These are phyloP conservation scores for Phalera bucephala DNA, from an alignment of 2,888 invertebrate species.

Conservation along the genomic window DNA sequence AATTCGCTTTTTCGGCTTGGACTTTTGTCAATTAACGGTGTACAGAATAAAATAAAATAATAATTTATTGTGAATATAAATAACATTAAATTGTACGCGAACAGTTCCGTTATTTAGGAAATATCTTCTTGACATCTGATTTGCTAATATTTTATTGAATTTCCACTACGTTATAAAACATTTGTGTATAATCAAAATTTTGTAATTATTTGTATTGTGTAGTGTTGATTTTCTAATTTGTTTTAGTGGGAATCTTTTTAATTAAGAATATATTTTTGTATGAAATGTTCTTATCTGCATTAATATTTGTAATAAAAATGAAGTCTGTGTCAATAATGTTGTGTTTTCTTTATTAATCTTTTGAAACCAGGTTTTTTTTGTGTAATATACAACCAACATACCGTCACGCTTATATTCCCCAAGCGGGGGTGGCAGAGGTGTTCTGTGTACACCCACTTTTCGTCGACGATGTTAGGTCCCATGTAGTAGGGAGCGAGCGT, in stretches of 20 bases:
- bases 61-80: conserved; percentile 10
- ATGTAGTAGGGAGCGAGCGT: no score
- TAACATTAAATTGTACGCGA: no score
- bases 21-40: conserved; percentile 34
- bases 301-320: conserved; percentile 79
- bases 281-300: conserved; percentile 79
- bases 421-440: no score
- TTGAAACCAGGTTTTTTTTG: no score
- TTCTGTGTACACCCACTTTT: no score
- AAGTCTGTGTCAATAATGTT: conserved; percentile 60
- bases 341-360: conserved; percentile 34
- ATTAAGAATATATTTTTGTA: conserved; percentile 82
- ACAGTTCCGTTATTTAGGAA: no score
- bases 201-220: conserved; percentile 27
- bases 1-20: conserved; percentile 33
- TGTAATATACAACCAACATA: no score
- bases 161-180: conserved; percentile 16
- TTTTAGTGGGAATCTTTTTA: conserved; percentile 76
- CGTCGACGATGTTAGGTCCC: no score
- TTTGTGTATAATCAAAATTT: conserved; percentile 29
- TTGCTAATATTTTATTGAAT: conserved; percentile 28
- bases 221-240: conserved; percentile 59
- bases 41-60: conserved; percentile 19
- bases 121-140: conserved; percentile 65
- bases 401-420: no score